These are phyloP conservation scores for Melanotaenia duboulayi DNA, from an alignment of 2,113 vertebrate genomes.

Conservation along the genomic window DNA sequence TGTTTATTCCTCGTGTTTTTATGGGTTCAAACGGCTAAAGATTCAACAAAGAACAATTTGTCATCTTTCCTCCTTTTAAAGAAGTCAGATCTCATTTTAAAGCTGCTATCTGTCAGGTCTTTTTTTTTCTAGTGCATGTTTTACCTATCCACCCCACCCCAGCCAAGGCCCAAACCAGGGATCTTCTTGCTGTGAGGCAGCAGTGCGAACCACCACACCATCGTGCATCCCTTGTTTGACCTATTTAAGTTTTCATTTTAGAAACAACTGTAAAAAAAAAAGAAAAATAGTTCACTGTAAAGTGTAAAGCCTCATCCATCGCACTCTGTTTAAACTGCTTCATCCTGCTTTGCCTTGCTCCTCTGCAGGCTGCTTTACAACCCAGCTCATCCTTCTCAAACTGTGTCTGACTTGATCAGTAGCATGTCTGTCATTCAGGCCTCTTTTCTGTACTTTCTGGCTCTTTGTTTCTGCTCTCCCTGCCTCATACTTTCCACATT, in stretches of 20 bases:
- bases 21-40: not conserved
- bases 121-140: not conserved
- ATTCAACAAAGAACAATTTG: not conserved
- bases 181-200: too few relatives aligned
- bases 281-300: too few relatives aligned
- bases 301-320: too few relatives aligned
- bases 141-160: too few relatives aligned
- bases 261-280: too few relatives aligned
- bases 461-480: not conserved
- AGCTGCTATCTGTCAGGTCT: not conserved
- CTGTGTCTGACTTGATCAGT: not conserved
- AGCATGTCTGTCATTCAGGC: not conserved
- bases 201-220: too few relatives aligned
- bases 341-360: too few relatives aligned
- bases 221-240: too few relatives aligned
- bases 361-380: not conserved
- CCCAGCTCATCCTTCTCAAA: not conserved
- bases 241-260: too few relatives aligned
- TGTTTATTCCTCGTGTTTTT: not conserved
- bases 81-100: slow-evolving; percentile 24
- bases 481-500: not conserved
- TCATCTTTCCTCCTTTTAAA: not conserved
- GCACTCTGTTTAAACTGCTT: not conserved
- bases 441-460: not conserved
- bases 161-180: too few relatives aligned